A percentile compares a stretch with the other conserved stretches of the same genome.
phyloP scores from a whole-genome alignment of 2,113 vertebrate genomes.

The Callocephalon fimbriatum region DNA sequence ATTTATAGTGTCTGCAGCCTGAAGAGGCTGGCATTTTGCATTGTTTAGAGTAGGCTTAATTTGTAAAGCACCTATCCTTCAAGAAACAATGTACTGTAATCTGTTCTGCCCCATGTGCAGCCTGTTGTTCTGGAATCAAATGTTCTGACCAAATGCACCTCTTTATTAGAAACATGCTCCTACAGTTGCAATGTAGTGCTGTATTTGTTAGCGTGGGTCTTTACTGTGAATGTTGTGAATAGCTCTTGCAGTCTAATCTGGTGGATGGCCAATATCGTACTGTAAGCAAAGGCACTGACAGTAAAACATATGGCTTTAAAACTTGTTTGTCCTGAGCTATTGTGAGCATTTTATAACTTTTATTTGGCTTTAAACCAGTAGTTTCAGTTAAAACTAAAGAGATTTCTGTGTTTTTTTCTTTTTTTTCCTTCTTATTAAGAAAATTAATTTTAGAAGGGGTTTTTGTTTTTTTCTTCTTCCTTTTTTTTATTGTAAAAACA shows the following conservation, averaged over 20 bases:
- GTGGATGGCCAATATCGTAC: background rate
- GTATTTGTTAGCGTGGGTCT: background rate
- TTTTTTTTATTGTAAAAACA: background rate
- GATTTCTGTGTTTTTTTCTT: background rate
- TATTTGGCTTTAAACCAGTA: background rate
- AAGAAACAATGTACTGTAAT: background rate
- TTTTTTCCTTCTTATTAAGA: background rate
- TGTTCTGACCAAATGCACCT: background rate
- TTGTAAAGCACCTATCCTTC: background rate
- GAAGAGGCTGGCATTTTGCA: background rate
- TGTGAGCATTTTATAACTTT: background rate
- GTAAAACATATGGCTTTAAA: background rate
- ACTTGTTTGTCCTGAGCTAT: background rate
- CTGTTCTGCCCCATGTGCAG: background rate
- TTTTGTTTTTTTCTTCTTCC: no score
- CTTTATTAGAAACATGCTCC: background rate
- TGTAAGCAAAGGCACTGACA: background rate
- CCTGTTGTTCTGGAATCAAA: background rate
- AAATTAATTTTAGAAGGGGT: background rate
- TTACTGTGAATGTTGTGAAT: background rate
- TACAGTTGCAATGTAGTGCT: background rate
- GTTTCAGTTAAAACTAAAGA: background rate
- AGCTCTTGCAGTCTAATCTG: background rate
- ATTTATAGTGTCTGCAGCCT: background rate
- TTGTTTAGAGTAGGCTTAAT: background rate